Percentiles rank a stretch among this genome's conserved stretches.
Conservation (phyloP, 2,797 vertebrate genomes). For the Eulemur rubriventer region DNA sequence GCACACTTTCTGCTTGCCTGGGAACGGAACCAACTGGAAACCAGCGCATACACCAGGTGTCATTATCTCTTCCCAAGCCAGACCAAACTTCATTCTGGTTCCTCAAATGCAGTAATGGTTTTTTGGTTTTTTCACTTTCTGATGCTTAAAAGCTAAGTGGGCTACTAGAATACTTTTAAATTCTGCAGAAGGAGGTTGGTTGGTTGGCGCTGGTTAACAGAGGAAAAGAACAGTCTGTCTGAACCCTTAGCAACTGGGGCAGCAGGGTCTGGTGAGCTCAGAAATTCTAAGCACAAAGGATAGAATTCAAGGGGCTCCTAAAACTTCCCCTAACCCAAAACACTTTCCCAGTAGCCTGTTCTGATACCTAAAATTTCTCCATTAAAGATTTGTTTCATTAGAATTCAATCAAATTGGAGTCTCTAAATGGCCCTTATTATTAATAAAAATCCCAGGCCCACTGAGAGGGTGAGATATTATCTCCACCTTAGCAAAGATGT, state of each 20-base stretch:
- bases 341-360: background rate
- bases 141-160: background rate
- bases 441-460: background rate
- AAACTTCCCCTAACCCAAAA: background rate
- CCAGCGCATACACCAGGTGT: fast-evolving
- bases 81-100: background rate
- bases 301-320: background rate
- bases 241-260: background rate
- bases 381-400: conserved; percentile 15
- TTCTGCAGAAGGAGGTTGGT: background rate
- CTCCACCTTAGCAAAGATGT: background rate
- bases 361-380: background rate
- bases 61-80: background rate
- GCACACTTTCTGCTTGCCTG: background rate
- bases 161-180: background rate
- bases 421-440: background rate
- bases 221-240: background rate
- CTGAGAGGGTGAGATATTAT: background rate
- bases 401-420: background rate
- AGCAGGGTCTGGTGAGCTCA: background rate
- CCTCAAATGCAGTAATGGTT: background rate
- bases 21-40: background rate
- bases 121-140: background rate
- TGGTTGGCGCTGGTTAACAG: background rate
- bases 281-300: background rate